Evolutionary conservation across 2,113 vertebrate species (phyloP).

Genomic region (Strix aluco): DNA sequence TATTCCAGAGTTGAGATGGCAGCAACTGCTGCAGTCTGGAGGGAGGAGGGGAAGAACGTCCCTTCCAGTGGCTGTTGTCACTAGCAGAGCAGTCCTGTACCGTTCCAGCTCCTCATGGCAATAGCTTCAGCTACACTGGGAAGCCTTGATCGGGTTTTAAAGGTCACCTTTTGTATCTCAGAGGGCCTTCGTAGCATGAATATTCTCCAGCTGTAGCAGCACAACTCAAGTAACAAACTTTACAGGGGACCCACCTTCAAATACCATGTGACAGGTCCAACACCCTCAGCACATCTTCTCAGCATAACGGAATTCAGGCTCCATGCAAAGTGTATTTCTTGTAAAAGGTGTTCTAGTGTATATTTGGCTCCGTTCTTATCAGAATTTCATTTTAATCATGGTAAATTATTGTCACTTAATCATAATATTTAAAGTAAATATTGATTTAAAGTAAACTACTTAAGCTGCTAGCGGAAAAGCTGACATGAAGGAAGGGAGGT

Average conservation of each 20-base stretch:
- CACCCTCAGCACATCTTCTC: not conserved
- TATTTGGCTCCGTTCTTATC: conserved; percentile 1
- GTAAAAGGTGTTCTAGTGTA: not conserved
- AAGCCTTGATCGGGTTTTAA: not conserved
- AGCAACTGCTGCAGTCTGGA: not conserved
- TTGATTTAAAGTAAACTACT: conserved; percentile 10
- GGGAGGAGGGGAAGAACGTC: not conserved
- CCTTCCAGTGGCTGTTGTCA: not conserved
- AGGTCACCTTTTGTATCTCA: not conserved
- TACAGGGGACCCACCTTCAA: not conserved
- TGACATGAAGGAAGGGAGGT: not conserved
- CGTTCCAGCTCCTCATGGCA: not conserved
- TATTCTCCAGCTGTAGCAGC: not conserved
- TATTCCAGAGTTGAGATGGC: not conserved
- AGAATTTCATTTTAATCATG: not conserved
- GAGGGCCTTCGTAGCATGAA: not conserved
- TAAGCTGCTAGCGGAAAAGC: not conserved
- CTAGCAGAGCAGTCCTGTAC: not conserved
- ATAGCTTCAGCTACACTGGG: not conserved
- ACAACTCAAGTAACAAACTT: not conserved
- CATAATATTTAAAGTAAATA: conserved; percentile 39
- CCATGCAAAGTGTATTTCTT: not conserved
- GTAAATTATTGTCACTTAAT: conserved; percentile 24
- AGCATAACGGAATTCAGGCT: not conserved
- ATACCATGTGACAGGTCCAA: not conserved